phyloP scores from a whole-genome alignment of 2,888 invertebrate species.

The Malthinus seriepunctatus region DNA sequence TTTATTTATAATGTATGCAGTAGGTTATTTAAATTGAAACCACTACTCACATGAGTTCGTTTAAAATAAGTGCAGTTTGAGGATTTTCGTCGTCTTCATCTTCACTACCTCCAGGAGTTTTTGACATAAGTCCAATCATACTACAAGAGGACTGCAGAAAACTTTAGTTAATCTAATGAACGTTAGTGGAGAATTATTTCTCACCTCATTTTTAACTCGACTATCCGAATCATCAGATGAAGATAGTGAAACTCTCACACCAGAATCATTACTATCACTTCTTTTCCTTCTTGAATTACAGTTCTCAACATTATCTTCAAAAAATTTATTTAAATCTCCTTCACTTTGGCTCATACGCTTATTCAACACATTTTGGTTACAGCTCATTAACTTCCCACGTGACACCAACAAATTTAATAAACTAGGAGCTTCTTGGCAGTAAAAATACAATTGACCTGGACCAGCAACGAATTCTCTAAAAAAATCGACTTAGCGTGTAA shows the following conservation, averaged over 20 bases:
- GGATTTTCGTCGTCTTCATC: conserved; percentile 33
- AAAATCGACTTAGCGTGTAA: conserved; percentile 7
- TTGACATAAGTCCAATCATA: conserved; percentile 39
- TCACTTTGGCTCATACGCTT: conserved; percentile 58
- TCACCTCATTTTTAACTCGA: conserved; percentile 34
- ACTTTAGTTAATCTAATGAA: not conserved
- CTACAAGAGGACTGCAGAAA: conserved; percentile 20
- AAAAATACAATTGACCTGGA: conserved; percentile 58
- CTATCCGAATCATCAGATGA: conserved; percentile 46
- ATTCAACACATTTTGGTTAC: conserved; percentile 25
- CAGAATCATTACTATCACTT: conserved; percentile 48
- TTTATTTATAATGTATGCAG: not conserved
- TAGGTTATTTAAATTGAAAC: no score
- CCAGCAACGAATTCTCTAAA: conserved; percentile 59
- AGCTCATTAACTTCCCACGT: conserved; percentile 43
- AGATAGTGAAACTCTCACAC: conserved; percentile 48
- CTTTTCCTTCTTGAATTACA: conserved; percentile 33
- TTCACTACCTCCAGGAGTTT: conserved; percentile 54
- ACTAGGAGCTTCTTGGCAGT: conserved; percentile 54
- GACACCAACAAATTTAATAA: conserved; percentile 55
- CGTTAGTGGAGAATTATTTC: not conserved
- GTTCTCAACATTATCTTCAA: conserved; percentile 35
- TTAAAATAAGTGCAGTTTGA: not conserved
- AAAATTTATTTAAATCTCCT: conserved; percentile 52
- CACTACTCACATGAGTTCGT: conserved; percentile 5